A percentile compares a stretch with the other conserved stretches of the same genome.
These are phyloP conservation scores for Limnephilus rhombicus DNA, from an alignment of 2,888 invertebrate genomes.

Conservation along the genomic window DNA sequence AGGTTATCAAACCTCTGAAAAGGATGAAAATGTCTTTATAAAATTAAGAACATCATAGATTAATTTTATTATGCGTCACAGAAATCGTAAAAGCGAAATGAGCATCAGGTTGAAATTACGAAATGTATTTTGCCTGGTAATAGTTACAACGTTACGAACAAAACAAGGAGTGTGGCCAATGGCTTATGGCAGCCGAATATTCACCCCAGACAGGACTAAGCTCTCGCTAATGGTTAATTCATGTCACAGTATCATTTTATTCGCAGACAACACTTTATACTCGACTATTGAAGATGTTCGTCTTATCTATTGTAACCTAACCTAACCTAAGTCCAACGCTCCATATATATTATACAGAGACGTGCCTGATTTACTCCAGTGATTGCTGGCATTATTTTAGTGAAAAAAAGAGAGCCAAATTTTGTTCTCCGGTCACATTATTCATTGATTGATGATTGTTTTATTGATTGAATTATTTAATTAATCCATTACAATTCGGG, in stretches of 20 bases:
- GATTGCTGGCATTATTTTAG: too few relatives aligned
- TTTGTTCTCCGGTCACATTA: too few relatives aligned
- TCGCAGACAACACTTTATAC: slow-evolving; percentile 22
- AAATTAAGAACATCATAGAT: background rate
- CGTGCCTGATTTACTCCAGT: too few relatives aligned
- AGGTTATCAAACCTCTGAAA: background rate
- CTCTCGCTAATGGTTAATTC: slow-evolving; percentile 24
- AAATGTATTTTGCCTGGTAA: background rate
- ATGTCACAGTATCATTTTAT: slow-evolving; percentile 38
- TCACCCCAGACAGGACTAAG: background rate
- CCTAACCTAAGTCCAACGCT: background rate
- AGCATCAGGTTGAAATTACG: background rate
- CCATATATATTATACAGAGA: background rate
- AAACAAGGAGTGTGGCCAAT: background rate
- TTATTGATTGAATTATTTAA: too few relatives aligned
- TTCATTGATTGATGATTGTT: too few relatives aligned
- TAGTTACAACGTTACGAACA: background rate
- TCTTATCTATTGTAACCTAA: background rate
- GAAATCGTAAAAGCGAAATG: background rate
- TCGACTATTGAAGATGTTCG: background rate
- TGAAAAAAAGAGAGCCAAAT: too few relatives aligned
- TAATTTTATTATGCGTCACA: background rate
- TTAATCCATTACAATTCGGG: too few relatives aligned
- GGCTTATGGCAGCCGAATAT: background rate
- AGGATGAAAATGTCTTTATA: background rate